Evolutionary conservation across 1,140 invertebrate genomes (phyloP), one percentile per base, ranked within the genome.

Genomic region (Drosophila carrolli): DNA sequence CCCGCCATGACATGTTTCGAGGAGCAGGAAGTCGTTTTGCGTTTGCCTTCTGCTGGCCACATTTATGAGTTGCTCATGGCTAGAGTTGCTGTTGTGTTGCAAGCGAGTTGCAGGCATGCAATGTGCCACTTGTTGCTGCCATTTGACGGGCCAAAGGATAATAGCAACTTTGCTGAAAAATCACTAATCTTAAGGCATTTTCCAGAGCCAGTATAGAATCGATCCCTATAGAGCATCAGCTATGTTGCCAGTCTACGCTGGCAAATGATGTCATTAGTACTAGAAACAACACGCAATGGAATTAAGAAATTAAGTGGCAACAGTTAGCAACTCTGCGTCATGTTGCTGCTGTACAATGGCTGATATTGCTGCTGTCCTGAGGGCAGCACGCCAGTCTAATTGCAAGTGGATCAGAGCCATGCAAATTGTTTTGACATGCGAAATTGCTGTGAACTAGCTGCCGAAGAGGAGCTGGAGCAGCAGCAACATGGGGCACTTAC

Each of bases 11-110:
- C 78, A 86, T 85, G 78, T 86, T 83, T 83, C 72, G 83, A 84
- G 80, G 84, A 89, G 84, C 83, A 88, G 83, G 83, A 88, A 88
- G 83, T 88, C 84, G 68, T 88, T 88, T 82, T 85, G 75, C 82
- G 78, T 85, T 75, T 54, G 73, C 72, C 66, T 48, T 29, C 13
- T 59, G 57, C 27, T 75, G 81, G 81, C 79, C 81, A 84, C 79
- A 82, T 88, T 89, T 88, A 84, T 80, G 76, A 88, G 83, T 77
- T 89, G 86, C 81, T 73, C 81, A 77, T 68, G 59, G 65, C 48
- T 43, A 56, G 73, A 46, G 53, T 55, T 63, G 41, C 60, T 44
- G 38, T 43, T 56, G 65, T 84, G 76, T 88, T 89, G 80, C 84
- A 84, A 84, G 67, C 68, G 60, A 50, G 41, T 27, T 29, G 61